Conservation (phyloP, 2,113 vertebrate genomes). For the Datnioides undecimradiatus region DNA sequence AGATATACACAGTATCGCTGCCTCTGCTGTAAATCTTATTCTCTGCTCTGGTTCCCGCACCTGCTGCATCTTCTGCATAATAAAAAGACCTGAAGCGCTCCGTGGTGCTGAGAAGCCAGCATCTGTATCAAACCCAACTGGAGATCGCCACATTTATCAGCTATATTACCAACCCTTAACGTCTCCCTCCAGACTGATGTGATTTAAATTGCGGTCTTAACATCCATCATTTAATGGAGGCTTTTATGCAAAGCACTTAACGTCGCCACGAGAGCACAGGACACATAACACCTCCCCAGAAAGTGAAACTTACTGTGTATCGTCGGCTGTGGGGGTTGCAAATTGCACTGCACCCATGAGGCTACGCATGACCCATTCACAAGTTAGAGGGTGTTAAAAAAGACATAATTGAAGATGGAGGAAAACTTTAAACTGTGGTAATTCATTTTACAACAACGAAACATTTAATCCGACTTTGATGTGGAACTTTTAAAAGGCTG, state of each 20-base stretch:
- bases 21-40: not conserved
- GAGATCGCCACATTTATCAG: not conserved
- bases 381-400: not conserved
- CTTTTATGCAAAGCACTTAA: constrained; percentile 33
- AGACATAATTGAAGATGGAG: not conserved
- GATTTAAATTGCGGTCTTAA: not conserved
- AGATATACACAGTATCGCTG: not conserved
- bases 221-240: constrained; percentile 8
- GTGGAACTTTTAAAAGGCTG: not conserved
- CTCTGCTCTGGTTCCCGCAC: not conserved
- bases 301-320: not conserved
- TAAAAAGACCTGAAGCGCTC: not conserved
- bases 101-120: not conserved
- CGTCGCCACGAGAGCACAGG: not conserved
- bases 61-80: not conserved
- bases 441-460: no score
- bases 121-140: not conserved
- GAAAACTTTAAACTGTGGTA: not conserved
- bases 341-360: not conserved
- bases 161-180: not conserved
- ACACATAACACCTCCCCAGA: not conserved
- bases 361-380: not conserved
- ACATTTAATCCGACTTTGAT: not conserved
- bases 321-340: no score
- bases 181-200: not conserved